These are phyloP conservation scores for Drosophila pseudotalamancana DNA, from an alignment of 2,888 invertebrate species.

Conservation along the genomic window DNA sequence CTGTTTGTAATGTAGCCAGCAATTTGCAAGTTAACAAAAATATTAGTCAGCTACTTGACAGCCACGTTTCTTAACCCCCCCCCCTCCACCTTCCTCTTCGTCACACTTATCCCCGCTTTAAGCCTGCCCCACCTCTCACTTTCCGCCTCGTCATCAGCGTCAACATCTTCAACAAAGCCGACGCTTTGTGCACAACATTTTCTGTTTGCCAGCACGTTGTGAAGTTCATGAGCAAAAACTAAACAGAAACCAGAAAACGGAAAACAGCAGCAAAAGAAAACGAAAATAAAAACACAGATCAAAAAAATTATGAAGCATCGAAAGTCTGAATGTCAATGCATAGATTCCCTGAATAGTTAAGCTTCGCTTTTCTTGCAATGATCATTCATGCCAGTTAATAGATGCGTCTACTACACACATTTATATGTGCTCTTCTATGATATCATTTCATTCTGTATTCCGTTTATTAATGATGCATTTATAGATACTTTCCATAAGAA, in stretches of 20 bases:
- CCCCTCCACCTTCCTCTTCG: neutral
- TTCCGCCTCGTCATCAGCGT: conserved; percentile 18
- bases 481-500: no score
- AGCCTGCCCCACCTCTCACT: neutral
- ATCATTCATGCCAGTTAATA: no score
- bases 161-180: conserved; percentile 46
- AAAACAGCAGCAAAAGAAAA: neutral
- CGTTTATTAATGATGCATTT: no score
- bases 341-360: conserved; percentile 29
- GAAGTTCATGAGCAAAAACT: conserved; percentile 69
- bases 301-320: neutral
- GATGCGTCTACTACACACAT: no score
- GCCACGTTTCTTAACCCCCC: conserved; percentile 18
- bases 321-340: neutral
- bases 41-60: conserved; percentile 63
- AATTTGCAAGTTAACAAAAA: conserved; percentile 64
- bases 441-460: no score
- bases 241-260: conserved; percentile 20
- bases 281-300: conserved; percentile 38
- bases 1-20: conserved; percentile 30
- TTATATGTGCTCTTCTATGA: no score
- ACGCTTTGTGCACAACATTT: conserved; percentile 38
- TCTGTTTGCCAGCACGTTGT: conserved; percentile 31
- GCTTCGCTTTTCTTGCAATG: no score
- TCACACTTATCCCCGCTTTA: neutral